Conservation (phyloP, 35 echinoderm and acorn worm genomes). For the Lytechinus pictus region DNA sequence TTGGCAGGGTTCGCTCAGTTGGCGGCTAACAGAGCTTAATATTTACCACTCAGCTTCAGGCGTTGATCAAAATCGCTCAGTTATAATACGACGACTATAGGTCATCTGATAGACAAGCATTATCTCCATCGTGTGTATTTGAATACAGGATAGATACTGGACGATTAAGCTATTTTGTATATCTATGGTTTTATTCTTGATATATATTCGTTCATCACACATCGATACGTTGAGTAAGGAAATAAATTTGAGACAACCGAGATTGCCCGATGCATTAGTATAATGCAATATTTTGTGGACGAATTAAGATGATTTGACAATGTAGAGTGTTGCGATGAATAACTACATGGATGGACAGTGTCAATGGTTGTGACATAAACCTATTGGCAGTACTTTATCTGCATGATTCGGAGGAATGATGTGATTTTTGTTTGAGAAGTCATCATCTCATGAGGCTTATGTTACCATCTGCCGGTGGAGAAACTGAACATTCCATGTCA, state of each 20-base stretch:
- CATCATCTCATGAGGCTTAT: background rate
- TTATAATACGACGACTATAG: background rate
- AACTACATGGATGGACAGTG: background rate
- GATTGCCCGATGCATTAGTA: no score
- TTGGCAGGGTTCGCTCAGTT: slow-evolving; percentile 6
- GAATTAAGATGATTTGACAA: background rate
- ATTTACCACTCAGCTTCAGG: background rate
- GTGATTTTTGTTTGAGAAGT: background rate
- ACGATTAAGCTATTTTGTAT: background rate
- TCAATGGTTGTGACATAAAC: background rate
- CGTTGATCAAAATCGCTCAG: background rate
- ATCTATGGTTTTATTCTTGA: no score
- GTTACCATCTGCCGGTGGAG: slow-evolving; percentile 25
- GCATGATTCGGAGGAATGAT: background rate
- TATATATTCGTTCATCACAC: no score
- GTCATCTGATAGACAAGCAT: background rate
- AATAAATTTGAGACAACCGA: no score
- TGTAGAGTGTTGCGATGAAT: background rate
- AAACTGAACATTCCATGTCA: slow-evolving; percentile 13
- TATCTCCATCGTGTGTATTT: background rate
- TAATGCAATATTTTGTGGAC: background rate
- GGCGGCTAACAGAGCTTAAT: background rate
- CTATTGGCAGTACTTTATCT: background rate
- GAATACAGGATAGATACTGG: background rate
- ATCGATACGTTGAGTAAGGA: no score